These are phyloP conservation scores for Tetragonula carbonaria DNA, from an alignment of 2,888 invertebrate genomes.

Conservation along the genomic window DNA sequence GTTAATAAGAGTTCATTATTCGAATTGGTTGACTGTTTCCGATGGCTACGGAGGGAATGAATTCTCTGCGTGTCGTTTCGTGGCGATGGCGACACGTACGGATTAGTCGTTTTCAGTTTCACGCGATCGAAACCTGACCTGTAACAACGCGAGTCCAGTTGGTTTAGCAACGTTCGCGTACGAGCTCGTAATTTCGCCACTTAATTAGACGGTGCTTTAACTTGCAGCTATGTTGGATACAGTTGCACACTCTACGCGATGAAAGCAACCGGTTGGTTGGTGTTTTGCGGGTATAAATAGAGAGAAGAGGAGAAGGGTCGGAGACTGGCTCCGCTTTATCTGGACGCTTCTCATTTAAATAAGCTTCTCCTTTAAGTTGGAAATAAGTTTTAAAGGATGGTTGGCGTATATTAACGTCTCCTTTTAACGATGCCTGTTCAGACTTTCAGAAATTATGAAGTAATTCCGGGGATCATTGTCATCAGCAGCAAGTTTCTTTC, in stretches of 20 bases:
- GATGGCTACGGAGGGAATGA: not conserved
- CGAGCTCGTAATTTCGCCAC: constrained; percentile 47
- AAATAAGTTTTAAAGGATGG: constrained; percentile 57
- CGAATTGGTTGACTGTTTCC: not conserved
- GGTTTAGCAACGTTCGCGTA: constrained; percentile 49
- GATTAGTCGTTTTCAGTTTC: constrained; percentile 17
- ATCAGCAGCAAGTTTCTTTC: no score
- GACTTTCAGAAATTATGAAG: not conserved
- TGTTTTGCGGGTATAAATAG: constrained; percentile 47
- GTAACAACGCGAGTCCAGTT: constrained; percentile 25
- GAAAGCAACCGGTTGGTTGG: constrained; percentile 55
- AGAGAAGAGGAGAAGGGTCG: constrained; percentile 9
- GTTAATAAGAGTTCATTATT: constrained; percentile 3
- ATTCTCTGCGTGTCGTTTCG: not conserved
- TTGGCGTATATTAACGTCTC: constrained; percentile 33
- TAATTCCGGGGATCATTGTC: not conserved
- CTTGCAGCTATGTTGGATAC: constrained; percentile 20
- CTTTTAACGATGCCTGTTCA: constrained; percentile 5
- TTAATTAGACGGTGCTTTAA: constrained; percentile 57
- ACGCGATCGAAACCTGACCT: not conserved
- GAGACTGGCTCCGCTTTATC: constrained; percentile 46
- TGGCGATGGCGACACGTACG: not conserved
- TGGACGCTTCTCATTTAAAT: constrained; percentile 53
- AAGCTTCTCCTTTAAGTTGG: constrained; percentile 51
- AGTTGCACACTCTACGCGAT: constrained; percentile 33